These are phyloP conservation scores for Bovichtus diacanthus DNA, from an alignment of 2,797 vertebrate genomes.

Conservation along the genomic window DNA sequence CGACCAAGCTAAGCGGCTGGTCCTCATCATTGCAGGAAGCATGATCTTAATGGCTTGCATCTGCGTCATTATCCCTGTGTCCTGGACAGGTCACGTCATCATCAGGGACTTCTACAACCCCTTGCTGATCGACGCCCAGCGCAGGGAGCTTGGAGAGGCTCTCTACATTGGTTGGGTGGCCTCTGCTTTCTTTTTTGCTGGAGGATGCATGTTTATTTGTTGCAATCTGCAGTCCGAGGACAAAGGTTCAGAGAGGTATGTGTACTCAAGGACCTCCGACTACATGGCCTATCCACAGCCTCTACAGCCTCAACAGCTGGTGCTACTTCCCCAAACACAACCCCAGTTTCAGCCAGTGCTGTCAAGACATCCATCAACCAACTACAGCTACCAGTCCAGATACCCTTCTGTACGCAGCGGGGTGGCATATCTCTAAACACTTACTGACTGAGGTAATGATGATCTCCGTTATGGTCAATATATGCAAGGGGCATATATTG, in stretches of 20 bases:
- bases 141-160: slow-evolving; percentile 93
- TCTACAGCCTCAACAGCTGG: slow-evolving; percentile 74
- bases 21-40: slow-evolving; percentile 87
- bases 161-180: slow-evolving; percentile 94
- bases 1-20: slow-evolving; percentile 75
- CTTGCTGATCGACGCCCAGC: slow-evolving; percentile 83
- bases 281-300: slow-evolving; percentile 78
- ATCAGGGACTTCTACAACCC: slow-evolving; percentile 93
- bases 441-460: slow-evolving; percentile 28
- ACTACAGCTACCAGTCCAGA: slow-evolving; percentile 75
- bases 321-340: slow-evolving; percentile 66
- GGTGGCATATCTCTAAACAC: slow-evolving; percentile 81
- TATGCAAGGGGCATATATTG: background rate
- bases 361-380: slow-evolving; percentile 76
- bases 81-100: slow-evolving; percentile 90
- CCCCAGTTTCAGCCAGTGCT: slow-evolving; percentile 66
- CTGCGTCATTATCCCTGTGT: slow-evolving; percentile 90
- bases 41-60: slow-evolving; percentile 86
- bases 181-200: slow-evolving; percentile 82
- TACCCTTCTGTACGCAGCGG: slow-evolving; percentile 81
- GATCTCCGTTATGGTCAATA: background rate
- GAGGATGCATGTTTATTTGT: slow-evolving; percentile 87
- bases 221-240: slow-evolving; percentile 75
- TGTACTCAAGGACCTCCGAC: slow-evolving; percentile 73
- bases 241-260: slow-evolving; percentile 63